phyloP scores from a whole-genome alignment of 2,888 invertebrate genomes.

The Cotesia congregata region DNA sequence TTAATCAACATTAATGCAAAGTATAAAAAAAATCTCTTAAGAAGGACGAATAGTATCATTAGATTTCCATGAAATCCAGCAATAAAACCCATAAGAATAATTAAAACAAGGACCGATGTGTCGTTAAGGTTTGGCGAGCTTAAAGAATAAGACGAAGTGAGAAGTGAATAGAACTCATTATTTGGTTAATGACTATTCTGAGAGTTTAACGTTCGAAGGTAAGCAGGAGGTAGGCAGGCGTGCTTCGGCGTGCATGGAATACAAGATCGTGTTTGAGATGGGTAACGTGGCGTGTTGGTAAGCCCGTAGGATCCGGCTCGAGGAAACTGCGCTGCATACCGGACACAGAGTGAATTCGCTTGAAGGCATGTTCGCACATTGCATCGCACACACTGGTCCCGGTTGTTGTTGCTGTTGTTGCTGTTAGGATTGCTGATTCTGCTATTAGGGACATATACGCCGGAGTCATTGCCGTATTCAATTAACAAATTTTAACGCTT shows the following conservation, averaged over 20 bases:
- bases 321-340: slow-evolving; percentile 48
- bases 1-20: no score
- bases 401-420: slow-evolving; percentile 22
- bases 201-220: slow-evolving; percentile 59
- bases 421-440: slow-evolving; percentile 12
- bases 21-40: no score
- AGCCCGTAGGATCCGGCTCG: slow-evolving; percentile 48
- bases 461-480: slow-evolving; percentile 38
- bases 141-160: slow-evolving; percentile 30
- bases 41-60: no score
- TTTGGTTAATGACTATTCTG: slow-evolving; percentile 71
- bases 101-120: background rate
- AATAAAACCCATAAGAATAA: background rate
- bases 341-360: slow-evolving; percentile 48
- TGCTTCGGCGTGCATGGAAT: slow-evolving; percentile 60
- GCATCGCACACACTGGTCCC: slow-evolving; percentile 31
- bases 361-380: slow-evolving; percentile 25
- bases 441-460: slow-evolving; percentile 10
- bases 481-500: slow-evolving; percentile 44
- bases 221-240: slow-evolving; percentile 50
- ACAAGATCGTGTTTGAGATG: slow-evolving; percentile 70
- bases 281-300: slow-evolving; percentile 57
- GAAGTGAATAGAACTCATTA: slow-evolving; percentile 59
- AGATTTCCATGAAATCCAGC: no score
- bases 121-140: slow-evolving; percentile 31